A percentile compares a stretch with the other conserved stretches of the same genome.
Conservation (phyloP, 2,113 vertebrate species). For the Nerophis lumbriciformis region DNA sequence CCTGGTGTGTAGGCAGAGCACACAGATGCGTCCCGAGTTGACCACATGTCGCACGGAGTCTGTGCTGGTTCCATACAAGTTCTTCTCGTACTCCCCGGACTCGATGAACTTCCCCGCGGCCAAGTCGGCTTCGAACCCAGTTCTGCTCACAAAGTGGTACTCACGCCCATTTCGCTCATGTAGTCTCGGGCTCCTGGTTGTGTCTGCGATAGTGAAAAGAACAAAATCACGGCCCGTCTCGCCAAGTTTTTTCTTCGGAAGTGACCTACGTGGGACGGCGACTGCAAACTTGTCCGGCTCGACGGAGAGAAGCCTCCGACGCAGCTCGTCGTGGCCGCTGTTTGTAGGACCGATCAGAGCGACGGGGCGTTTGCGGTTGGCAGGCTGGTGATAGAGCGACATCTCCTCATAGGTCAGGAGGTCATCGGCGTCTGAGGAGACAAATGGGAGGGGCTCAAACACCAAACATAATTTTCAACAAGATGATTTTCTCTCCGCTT, state of each 20-base stretch:
- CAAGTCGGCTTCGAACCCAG: conserved; percentile 83
- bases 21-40: conserved; percentile 89
- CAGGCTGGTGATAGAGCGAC: conserved; percentile 93
- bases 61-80: conserved; percentile 90
- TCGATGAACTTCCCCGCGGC: conserved; percentile 88
- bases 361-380: conserved; percentile 87
- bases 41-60: conserved; percentile 88
- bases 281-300: conserved; percentile 85
- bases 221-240: not conserved
- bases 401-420: conserved; percentile 95
- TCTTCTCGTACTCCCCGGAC: conserved; percentile 90
- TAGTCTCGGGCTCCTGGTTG: conserved; percentile 81
- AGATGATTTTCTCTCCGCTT: too few species aligned
- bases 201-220: conserved; percentile 70
- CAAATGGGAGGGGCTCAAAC: conserved; percentile 2
- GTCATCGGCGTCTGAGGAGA: conserved; percentile 81
- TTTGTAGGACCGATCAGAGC: conserved; percentile 87
- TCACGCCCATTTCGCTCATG: conserved; percentile 88
- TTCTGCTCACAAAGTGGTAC: conserved; percentile 87
- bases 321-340: conserved; percentile 88
- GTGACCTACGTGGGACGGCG: conserved; percentile 85
- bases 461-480: not conserved
- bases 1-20: conserved; percentile 89
- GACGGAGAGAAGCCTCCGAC: conserved; percentile 81
- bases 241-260: not conserved